Conservation (phyloP, 2,797 vertebrate genomes). For the Molothrus ater region DNA sequence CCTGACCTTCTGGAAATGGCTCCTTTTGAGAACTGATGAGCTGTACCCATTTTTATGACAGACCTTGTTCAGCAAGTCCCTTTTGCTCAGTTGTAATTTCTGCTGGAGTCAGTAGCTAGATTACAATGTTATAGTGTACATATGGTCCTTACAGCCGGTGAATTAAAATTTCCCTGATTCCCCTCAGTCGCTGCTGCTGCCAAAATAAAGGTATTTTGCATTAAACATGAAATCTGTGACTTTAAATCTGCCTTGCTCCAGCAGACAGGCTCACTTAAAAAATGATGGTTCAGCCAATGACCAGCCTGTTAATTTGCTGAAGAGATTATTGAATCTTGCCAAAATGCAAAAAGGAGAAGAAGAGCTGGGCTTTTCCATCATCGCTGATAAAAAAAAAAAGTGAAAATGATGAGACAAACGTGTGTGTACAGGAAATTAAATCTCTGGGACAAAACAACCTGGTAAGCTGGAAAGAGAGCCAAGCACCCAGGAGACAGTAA, state of each 20-base stretch:
- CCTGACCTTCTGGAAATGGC: background rate
- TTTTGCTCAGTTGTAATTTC: slow-evolving; percentile 5
- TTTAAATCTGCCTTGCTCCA: background rate
- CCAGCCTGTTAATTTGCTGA: background rate
- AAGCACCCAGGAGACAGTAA: background rate
- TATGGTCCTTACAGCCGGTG: background rate
- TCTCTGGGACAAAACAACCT: slow-evolving; percentile 31
- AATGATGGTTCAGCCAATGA: background rate
- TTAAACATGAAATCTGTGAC: background rate
- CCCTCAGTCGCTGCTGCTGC: background rate
- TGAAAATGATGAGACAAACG: background rate
- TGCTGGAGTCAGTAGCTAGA: background rate
- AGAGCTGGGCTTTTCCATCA: background rate
- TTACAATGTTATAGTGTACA: background rate
- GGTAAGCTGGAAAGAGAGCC: background rate
- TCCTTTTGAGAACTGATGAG: background rate
- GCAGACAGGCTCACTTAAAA: background rate
- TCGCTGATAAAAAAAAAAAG: background rate
- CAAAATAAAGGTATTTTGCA: slow-evolving; percentile 6
- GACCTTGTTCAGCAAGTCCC: background rate
- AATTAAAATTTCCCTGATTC: background rate
- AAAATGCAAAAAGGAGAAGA: slow-evolving; percentile 4
- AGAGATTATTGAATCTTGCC: background rate
- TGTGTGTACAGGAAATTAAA: background rate
- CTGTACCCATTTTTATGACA: background rate